Evolutionary conservation across 2,797 vertebrate species (phyloP).

Genomic region (Pseudopleuronectes americanus): DNA sequence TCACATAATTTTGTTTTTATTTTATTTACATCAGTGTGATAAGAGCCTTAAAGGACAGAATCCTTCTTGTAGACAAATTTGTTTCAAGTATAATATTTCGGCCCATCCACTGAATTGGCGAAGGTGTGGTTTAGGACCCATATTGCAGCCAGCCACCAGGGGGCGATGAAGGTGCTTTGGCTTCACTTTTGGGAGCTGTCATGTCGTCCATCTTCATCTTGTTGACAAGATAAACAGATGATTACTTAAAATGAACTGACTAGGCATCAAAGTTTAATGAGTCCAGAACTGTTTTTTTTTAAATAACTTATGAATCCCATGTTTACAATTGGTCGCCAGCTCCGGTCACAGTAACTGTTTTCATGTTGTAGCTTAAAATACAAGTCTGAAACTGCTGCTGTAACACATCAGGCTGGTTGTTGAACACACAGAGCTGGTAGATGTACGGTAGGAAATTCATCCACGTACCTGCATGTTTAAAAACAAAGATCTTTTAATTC

Average conservation of each 20-base stretch:
- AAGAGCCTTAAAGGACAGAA: too few relatives aligned
- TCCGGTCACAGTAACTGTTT: not conserved
- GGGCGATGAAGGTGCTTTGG: too few relatives aligned
- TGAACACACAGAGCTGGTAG: conserved; percentile 13
- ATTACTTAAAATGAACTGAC: not conserved
- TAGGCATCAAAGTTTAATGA: not conserved
- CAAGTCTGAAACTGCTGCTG: not conserved
- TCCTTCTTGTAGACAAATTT: too few relatives aligned
- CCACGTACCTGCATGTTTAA: conserved; percentile 1
- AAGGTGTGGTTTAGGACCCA: too few relatives aligned
- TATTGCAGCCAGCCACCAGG: too few relatives aligned
- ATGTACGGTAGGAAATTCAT: conserved; percentile 1
- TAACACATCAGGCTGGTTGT: not conserved
- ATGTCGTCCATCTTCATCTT: not conserved
- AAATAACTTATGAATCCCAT: conserved; percentile 6
- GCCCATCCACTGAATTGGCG: too few relatives aligned
- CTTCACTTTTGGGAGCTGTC: too few relatives aligned
- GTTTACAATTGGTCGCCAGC: not conserved
- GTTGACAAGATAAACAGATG: not conserved
- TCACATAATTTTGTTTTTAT: too few relatives aligned
- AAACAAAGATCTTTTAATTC: not conserved
- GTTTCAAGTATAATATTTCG: too few relatives aligned
- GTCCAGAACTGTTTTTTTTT: conserved; percentile 10
- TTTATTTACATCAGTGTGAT: too few relatives aligned
- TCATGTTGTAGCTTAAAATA: not conserved